phyloP scores from a whole-genome alignment of 2,797 vertebrate species.

The Trachops cirrhosus region DNA sequence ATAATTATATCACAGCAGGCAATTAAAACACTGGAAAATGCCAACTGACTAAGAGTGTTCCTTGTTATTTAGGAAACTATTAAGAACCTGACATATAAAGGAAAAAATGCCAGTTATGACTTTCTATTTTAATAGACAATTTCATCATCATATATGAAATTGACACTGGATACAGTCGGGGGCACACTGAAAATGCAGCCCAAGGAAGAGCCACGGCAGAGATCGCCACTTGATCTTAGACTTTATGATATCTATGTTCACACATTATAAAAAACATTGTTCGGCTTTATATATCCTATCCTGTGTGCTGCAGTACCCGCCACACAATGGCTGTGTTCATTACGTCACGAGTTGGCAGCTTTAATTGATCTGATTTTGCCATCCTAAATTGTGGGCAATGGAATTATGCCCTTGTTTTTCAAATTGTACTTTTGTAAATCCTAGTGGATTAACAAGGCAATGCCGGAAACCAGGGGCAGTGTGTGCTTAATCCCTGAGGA shows the following conservation, averaged over 20 bases:
- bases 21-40: slow-evolving; percentile 92
- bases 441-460: slow-evolving; percentile 65
- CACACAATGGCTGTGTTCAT: slow-evolving; percentile 76
- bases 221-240: slow-evolving; percentile 55
- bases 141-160: slow-evolving; percentile 74
- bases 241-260: slow-evolving; percentile 60
- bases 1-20: slow-evolving; percentile 94
- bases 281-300: slow-evolving; percentile 70
- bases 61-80: slow-evolving; percentile 90
- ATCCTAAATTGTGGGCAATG: slow-evolving; percentile 56
- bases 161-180: slow-evolving; percentile 66
- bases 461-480: slow-evolving; percentile 9
- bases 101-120: slow-evolving; percentile 81
- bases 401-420: slow-evolving; percentile 56
- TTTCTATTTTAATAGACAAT: slow-evolving; percentile 78
- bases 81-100: slow-evolving; percentile 88
- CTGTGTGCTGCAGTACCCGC: slow-evolving; percentile 70
- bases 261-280: slow-evolving; percentile 68
- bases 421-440: slow-evolving; percentile 64
- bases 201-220: slow-evolving; percentile 53
- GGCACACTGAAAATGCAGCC: slow-evolving; percentile 47
- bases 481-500: slow-evolving; percentile 55
- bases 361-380: slow-evolving; percentile 66
- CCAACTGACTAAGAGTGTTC: slow-evolving; percentile 89
- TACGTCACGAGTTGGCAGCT: slow-evolving; percentile 70